phyloP scores from a whole-genome alignment of 1,140 invertebrate genomes.

The Pogonomyrmex barbatus region DNA sequence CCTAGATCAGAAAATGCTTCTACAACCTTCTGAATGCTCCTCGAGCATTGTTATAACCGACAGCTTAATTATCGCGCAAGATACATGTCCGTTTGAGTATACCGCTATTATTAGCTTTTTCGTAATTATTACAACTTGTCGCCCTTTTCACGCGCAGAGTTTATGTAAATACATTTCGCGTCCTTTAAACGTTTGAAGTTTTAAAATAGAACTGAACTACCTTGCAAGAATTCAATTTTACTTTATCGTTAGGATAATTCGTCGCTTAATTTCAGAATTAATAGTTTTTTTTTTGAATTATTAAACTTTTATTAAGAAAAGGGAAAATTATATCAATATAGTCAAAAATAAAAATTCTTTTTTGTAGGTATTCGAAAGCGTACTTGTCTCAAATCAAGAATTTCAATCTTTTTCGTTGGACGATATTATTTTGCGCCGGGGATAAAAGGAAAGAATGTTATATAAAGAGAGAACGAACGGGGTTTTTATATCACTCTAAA shows the following conservation, averaged over 20 bases:
- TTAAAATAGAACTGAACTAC: neutral
- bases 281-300: neutral
- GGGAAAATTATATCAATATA: neutral
- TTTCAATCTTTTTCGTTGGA: neutral
- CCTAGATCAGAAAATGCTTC: conserved; percentile 38
- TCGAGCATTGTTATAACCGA: neutral
- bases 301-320: neutral
- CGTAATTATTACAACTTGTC: conserved; percentile 20
- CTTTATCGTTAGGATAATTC: neutral
- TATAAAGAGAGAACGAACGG: conserved; percentile 23
- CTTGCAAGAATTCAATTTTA: neutral
- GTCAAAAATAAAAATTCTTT: neutral
- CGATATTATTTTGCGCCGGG: conserved; percentile 14
- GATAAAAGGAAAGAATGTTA: conserved; percentile 46
- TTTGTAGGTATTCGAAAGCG: neutral
- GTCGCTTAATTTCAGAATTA: neutral
- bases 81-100: neutral
- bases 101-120: neutral
- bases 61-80: conserved; percentile 36
- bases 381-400: neutral
- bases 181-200: neutral
- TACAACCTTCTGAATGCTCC: conserved; percentile 16
- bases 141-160: too few species aligned
- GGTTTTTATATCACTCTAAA: conserved; percentile 60
- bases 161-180: neutral